Evolutionary conservation across 2,797 vertebrate genomes (phyloP).

Genomic region (Dryobates pubescens): DNA sequence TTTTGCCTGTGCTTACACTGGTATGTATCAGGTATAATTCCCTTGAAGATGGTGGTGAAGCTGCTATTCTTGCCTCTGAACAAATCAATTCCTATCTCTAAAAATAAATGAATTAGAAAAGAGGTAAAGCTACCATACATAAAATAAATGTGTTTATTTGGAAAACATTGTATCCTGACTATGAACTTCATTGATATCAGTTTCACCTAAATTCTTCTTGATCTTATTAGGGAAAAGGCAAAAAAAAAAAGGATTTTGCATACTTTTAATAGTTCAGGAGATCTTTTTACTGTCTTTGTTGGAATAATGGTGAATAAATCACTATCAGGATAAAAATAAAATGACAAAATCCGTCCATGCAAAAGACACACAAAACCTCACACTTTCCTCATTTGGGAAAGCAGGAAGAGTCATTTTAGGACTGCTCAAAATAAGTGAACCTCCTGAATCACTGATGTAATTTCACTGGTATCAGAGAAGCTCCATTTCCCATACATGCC

Average conservation of each 20-base stretch:
- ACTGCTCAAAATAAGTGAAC: not conserved
- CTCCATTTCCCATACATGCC: not conserved
- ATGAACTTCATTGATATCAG: not conserved
- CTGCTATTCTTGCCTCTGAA: conserved; percentile 33
- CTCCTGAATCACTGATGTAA: not conserved
- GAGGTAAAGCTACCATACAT: conserved; percentile 10
- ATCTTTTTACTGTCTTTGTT: not conserved
- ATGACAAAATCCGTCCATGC: not conserved
- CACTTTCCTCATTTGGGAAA: not conserved
- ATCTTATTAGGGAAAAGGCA: not conserved
- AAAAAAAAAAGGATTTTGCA: conserved; percentile 38
- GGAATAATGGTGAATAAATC: not conserved
- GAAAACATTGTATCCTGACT: not conserved
- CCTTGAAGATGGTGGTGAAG: not conserved
- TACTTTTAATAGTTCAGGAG: not conserved
- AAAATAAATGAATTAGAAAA: conserved; percentile 53
- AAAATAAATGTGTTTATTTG: conserved; percentile 39
- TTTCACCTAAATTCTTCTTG: not conserved
- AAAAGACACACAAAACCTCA: not conserved
- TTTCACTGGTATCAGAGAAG: not conserved
- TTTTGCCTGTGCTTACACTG: not conserved
- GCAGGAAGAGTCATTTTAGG: not conserved
- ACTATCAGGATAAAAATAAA: not conserved
- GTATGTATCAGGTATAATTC: not conserved
- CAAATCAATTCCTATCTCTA: conserved; percentile 44